These are phyloP conservation scores for Myodes glareolus DNA, from an alignment of 2,113 vertebrate genomes.

Conservation along the genomic window DNA sequence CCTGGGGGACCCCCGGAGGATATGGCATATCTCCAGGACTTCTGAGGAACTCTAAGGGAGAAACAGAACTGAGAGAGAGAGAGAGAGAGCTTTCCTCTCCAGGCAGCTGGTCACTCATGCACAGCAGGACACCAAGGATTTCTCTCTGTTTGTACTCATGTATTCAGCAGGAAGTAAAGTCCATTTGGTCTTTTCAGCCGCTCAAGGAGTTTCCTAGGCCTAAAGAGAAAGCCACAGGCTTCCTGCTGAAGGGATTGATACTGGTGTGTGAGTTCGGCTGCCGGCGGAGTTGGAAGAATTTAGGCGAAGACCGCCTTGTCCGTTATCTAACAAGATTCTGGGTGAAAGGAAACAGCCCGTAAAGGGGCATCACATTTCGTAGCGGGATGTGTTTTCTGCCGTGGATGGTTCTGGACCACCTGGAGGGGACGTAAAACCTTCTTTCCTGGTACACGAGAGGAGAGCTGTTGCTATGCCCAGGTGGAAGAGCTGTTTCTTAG, in stretches of 20 bases:
- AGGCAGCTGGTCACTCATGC: not conserved
- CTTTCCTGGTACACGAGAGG: not conserved
- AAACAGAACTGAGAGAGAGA: not conserved
- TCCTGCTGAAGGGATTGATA: not conserved
- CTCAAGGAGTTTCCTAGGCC: not conserved
- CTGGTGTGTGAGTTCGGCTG: not conserved
- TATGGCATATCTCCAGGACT: not conserved
- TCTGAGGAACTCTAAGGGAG: not conserved
- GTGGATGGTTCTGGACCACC: not conserved
- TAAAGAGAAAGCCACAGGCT: not conserved
- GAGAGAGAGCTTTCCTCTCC: not conserved
- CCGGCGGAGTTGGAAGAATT: not conserved
- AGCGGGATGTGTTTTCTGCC: not conserved
- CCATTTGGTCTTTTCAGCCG: not conserved
- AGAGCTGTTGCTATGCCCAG: not conserved
- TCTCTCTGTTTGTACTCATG: not conserved
- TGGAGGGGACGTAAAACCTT: not conserved
- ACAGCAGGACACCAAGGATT: not conserved
- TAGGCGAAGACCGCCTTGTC: not conserved
- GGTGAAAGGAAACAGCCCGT: not conserved
- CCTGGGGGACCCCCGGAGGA: not conserved
- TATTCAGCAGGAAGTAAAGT: not conserved
- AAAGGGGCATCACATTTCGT: not conserved
- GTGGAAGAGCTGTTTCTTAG: not conserved
- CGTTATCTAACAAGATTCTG: not conserved